Conservation (phyloP, 2,888 invertebrate species). For the Aleiodes leptofemur region DNA sequence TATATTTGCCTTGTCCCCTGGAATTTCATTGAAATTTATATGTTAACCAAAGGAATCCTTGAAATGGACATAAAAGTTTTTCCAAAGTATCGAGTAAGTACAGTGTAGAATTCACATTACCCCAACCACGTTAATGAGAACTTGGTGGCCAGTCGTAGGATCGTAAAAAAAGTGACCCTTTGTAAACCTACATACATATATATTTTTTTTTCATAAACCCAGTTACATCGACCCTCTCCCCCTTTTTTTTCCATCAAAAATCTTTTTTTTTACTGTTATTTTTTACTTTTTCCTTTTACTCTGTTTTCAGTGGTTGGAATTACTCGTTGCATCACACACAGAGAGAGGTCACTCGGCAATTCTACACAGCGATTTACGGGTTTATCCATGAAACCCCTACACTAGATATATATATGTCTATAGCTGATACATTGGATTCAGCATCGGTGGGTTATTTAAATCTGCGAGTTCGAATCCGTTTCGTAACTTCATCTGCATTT, state of each 20-base stretch:
- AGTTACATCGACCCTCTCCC: neutral
- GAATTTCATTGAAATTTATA: neutral
- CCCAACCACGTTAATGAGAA: slow-evolving; percentile 39
- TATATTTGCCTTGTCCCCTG: neutral
- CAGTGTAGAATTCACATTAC: slow-evolving; percentile 30
- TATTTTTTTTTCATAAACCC: slow-evolving; percentile 35
- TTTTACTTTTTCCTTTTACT: neutral
- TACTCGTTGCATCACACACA: slow-evolving; percentile 30
- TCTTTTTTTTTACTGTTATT: slow-evolving; percentile 14
- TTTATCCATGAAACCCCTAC: slow-evolving; percentile 18
- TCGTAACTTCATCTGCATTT: slow-evolving; percentile 34
- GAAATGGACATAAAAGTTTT: slow-evolving; percentile 15
- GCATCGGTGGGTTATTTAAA: slow-evolving; percentile 34
- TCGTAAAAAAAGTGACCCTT: slow-evolving; percentile 44
- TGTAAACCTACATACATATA: neutral
- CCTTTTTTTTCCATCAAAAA: slow-evolving; percentile 3
- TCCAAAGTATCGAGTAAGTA: slow-evolving; percentile 10
- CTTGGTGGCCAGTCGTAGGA: slow-evolving; percentile 30
- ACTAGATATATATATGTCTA: neutral
- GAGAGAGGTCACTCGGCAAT: slow-evolving; percentile 18
- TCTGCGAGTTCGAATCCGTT: slow-evolving; percentile 10
- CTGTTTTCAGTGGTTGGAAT: slow-evolving; percentile 3
- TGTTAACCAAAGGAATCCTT: neutral
- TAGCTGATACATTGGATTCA: slow-evolving; percentile 4
- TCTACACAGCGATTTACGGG: slow-evolving; percentile 14